Evolutionary conservation across 2,797 vertebrate genomes (phyloP).

Genomic region (Pyrocephalus nanus): DNA sequence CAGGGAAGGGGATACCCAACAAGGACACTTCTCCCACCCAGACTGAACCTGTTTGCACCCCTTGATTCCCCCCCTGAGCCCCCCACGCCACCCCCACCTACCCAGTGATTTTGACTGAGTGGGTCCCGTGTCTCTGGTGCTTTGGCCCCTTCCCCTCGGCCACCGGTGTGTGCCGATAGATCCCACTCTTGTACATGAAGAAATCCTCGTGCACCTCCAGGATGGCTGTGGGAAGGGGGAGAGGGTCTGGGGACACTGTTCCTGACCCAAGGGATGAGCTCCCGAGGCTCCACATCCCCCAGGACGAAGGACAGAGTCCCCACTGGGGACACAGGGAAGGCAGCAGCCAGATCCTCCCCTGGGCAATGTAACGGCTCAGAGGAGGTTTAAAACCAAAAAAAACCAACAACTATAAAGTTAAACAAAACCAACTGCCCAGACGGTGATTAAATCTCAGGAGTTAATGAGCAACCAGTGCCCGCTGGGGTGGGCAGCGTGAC

Average conservation of each 20-base stretch:
- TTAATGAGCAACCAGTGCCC: constrained; percentile 28
- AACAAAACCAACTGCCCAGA: background rate
- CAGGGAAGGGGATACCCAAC: background rate
- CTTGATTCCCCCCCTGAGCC: background rate
- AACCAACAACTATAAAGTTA: background rate
- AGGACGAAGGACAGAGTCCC: rapidly evolving
- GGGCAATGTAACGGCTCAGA: rapidly evolving
- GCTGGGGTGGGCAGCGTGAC: background rate
- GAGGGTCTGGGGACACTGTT: background rate
- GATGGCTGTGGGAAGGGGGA: constrained; percentile 80
- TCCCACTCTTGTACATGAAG: constrained; percentile 90
- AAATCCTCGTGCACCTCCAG: constrained; percentile 98
- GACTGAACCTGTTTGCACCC: rapidly evolving
- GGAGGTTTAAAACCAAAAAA: background rate
- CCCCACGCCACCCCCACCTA: constrained; percentile 52
- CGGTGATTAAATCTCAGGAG: background rate
- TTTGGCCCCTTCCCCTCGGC: constrained; percentile 80
- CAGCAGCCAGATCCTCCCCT: background rate
- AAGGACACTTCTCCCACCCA: rapidly evolving
- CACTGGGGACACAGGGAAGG: background rate
- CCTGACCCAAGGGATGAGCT: background rate
- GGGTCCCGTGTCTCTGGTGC: constrained; percentile 89
- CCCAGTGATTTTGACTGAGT: constrained; percentile 95
- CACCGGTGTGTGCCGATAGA: constrained; percentile 90
- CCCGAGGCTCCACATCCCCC: rapidly evolving